A percentile compares a stretch with the other conserved stretches of the same genome.
Conservation (phyloP, 2,113 vertebrate genomes). For the Pterocles burchelli region DNA sequence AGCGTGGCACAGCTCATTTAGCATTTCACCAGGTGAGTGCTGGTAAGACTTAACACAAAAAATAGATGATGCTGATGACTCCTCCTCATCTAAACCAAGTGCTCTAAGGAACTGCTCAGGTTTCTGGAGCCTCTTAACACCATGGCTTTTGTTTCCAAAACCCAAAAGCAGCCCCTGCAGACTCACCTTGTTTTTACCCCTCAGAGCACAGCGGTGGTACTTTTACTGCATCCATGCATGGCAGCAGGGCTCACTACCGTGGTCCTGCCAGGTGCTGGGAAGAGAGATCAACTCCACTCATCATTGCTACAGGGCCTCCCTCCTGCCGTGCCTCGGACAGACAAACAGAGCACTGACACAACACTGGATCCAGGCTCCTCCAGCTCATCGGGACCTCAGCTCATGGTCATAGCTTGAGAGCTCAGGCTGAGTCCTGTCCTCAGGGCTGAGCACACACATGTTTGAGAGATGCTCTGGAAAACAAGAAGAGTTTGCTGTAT, state of each 20-base stretch:
- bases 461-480: not conserved
- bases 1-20: not conserved
- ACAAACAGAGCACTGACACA: not conserved
- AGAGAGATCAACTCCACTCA: not conserved
- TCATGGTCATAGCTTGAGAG: not conserved
- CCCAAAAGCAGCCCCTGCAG: not conserved
- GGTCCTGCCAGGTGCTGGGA: accelerated
- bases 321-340: not conserved
- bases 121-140: not conserved
- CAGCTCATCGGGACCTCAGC: not conserved
- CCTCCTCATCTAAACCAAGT: not conserved
- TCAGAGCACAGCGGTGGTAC: not conserved
- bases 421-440: not conserved
- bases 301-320: not conserved
- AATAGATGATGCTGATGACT: not conserved
- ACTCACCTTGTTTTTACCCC: not conserved
- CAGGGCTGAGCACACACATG: not conserved
- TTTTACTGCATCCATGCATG: accelerated
- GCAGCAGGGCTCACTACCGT: accelerated
- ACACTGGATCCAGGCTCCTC: not conserved
- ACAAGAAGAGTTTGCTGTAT: not conserved
- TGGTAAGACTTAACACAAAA: not conserved
- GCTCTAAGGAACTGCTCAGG: not conserved
- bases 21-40: not conserved
- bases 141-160: not conserved